Evolutionary conservation across 1,140 invertebrate genomes (phyloP).

Genomic region (Triops cancriformis): DNA sequence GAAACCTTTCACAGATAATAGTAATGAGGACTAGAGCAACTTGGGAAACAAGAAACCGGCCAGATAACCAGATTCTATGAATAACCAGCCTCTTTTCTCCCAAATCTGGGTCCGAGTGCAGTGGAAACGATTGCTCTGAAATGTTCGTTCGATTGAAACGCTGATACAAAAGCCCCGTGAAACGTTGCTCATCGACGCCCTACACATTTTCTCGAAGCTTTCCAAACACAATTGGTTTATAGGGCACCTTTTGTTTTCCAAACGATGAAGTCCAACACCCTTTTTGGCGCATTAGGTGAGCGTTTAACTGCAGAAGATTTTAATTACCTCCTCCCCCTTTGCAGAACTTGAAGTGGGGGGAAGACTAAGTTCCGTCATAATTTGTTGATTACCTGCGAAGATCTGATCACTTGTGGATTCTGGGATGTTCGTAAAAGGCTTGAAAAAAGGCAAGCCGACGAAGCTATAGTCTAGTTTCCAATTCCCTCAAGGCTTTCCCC

Average conservation of each 20-base stretch:
- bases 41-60: no score
- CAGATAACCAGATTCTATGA: no score
- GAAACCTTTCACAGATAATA: neutral
- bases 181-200: neutral
- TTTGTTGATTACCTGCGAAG: neutral
- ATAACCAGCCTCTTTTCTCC: no score
- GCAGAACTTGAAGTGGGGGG: neutral
- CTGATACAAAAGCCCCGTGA: neutral
- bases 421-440: neutral
- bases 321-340: neutral
- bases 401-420: neutral
- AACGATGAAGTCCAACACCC: neutral
- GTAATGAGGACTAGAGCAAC: neutral
- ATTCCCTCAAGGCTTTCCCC: neutral
- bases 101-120: no score
- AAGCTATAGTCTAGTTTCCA: neutral
- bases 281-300: neutral
- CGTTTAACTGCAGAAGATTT: neutral
- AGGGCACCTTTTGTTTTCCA: neutral
- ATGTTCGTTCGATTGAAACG: no score
- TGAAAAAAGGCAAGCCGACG: neutral
- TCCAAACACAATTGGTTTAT: neutral
- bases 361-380: neutral
- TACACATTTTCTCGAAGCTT: neutral
- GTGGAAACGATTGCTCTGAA: no score